Conservation (phyloP, 2,888 invertebrate species). For the Lochmaea capreae region DNA sequence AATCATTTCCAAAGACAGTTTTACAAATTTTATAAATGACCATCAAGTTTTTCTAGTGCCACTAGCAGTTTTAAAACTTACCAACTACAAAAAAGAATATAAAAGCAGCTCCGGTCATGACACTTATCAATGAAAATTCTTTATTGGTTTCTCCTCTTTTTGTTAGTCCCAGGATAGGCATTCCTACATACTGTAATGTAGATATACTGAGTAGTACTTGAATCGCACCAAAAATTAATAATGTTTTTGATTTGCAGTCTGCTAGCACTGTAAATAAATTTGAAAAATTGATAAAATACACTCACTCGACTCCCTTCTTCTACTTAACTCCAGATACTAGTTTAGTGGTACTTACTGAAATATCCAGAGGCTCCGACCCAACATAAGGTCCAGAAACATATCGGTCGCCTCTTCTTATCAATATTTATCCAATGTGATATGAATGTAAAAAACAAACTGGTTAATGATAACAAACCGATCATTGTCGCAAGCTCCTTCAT, state of each 20-base stretch:
- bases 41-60: not conserved
- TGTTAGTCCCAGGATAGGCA: slow-evolving; percentile 58
- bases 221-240: slow-evolving; percentile 59
- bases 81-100: slow-evolving; percentile 57
- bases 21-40: not conserved
- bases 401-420: slow-evolving; percentile 56
- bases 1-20: not conserved
- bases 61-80: slow-evolving; percentile 50
- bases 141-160: slow-evolving; percentile 57
- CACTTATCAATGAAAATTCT: slow-evolving; percentile 55
- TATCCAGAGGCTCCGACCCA: slow-evolving; percentile 69
- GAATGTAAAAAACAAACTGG: slow-evolving; percentile 54
- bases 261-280: slow-evolving; percentile 58
- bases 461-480: slow-evolving; percentile 56
- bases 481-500: slow-evolving; percentile 55
- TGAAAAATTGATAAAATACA: no score
- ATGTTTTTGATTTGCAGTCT: slow-evolving; percentile 54
- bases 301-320: no score
- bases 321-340: no score
- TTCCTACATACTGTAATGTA: slow-evolving; percentile 58
- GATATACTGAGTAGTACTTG: slow-evolving; percentile 59
- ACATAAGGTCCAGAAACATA: slow-evolving; percentile 64
- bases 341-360: slow-evolving; percentile 66
- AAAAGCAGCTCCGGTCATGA: slow-evolving; percentile 57
- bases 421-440: slow-evolving; percentile 57